Conservation (phyloP, 1,140 invertebrate species). For the Chlorops oryzae region DNA sequence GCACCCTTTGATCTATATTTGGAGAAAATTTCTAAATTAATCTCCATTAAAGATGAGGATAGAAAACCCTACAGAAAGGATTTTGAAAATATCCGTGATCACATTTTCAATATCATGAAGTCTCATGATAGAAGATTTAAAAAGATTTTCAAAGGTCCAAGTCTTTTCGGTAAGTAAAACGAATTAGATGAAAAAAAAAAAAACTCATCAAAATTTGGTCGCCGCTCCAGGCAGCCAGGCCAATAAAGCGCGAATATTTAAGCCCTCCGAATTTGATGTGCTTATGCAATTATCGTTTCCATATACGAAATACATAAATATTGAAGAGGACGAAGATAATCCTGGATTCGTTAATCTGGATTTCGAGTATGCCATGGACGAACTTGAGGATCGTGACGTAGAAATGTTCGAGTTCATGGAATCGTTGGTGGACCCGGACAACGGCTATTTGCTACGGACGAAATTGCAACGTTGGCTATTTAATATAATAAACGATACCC, state of each 20-base stretch:
- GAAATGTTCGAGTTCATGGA: background rate
- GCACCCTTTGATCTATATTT: no score
- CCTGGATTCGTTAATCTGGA: constrained; percentile 24
- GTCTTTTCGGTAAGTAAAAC: constrained; percentile 19
- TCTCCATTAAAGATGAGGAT: constrained; percentile 8
- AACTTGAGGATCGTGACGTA: background rate
- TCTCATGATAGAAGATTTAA: constrained; percentile 10
- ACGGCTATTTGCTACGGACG: constrained; percentile 9
- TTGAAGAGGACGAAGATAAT: constrained; percentile 9
- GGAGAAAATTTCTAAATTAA: no score
- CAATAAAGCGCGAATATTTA: constrained; percentile 15
- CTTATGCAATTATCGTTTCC: constrained; percentile 23
- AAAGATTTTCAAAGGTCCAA: constrained; percentile 7
- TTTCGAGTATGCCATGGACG: constrained; percentile 13
- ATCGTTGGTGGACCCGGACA: constrained; percentile 11
- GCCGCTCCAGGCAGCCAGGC: constrained; percentile 18
- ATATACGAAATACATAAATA: constrained; percentile 11
- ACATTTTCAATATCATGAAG: constrained; percentile 10
- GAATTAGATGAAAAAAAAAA: constrained; percentile 15
- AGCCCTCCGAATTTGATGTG: constrained; percentile 24
- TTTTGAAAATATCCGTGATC: constrained; percentile 14
- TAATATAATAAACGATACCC: constrained; percentile 9
- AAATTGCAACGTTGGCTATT: constrained; percentile 19
- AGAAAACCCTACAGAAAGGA: constrained; percentile 7
- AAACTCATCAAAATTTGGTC: background rate